Base-by-base conservation (phyloP, 2,797 vertebrate genomes). In the Hippocampus kuda region DNA sequence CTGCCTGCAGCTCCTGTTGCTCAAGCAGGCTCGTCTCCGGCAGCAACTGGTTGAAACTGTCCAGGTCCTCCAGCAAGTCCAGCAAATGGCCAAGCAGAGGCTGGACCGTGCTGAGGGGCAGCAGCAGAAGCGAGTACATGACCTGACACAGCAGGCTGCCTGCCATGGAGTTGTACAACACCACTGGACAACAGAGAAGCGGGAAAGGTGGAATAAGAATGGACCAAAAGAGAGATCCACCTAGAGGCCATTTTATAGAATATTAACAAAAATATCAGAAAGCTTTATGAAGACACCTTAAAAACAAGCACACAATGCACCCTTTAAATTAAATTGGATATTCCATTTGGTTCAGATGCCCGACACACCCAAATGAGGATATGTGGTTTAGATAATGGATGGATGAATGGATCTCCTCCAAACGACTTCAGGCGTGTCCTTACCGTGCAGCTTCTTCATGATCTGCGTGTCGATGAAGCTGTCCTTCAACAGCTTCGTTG, bases 81-180 rank as follows among this genome's bases (percentile, higher is more conserved):
- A 92, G 75, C 73, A 93, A 84, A 79, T 91, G 89, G 72, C 85
- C 86, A 46, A 93, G 87, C 51, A 93, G 85, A 13, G 92, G 91
- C 26, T 88, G 90, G 67, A 92, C 85, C 1, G 84, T 84, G 51
- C 70, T 79, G 79, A 92, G 85, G 16, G 92, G 89, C 77, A 93
- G 77, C 81, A 93, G 85, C 72, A 93, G 85, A 75, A 93, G 72
- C 42, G 92, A 92, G 75, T 93, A 92, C 71, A 92, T 87, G 56
- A 92, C 84, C 82, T 93, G 92, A 79, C 91, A 92, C 73, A 93
- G 85, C 65, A 93, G 81, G 75, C 87, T 91, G 74, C 92, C 92
- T 59, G 91, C 89, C 62, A 91, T 87, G 2, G 92, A 93, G 79
- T 87, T 87, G 77, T 89, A 91, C 77, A 93, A 78, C 84, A 93